Evolutionary conservation across 2,797 vertebrate genomes (phyloP).

Genomic region (Acipenser oxyrinchus): DNA sequence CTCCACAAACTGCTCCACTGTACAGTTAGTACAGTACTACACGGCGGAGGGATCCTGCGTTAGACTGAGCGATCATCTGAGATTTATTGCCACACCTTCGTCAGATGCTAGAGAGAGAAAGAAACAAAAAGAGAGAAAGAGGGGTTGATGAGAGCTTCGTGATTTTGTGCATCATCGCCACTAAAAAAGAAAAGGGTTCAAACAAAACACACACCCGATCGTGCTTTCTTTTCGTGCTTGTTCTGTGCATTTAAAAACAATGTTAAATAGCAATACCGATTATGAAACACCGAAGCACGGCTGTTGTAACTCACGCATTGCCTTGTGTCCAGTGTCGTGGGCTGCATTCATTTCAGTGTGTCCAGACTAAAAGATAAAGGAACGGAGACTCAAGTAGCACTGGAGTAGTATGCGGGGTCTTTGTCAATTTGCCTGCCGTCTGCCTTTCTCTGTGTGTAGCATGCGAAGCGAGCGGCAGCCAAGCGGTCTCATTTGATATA

Average conservation of each 20-base stretch:
- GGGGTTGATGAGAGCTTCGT: constrained; percentile 57
- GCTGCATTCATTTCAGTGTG: background rate
- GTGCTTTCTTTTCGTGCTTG: constrained; percentile 24
- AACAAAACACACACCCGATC: constrained; percentile 39
- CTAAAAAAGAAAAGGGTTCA: constrained; percentile 25
- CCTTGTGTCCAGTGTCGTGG: constrained; percentile 23
- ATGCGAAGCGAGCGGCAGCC: constrained; percentile 29
- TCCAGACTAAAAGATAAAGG: background rate
- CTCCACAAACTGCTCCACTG: too few relatives aligned
- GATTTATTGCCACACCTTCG: constrained; percentile 59
- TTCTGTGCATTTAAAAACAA: constrained; percentile 14
- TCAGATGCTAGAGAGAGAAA: constrained; percentile 32
- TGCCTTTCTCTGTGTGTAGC: constrained; percentile 32
- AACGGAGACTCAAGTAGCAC: background rate
- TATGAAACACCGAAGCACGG: constrained; percentile 49
- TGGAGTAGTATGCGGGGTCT: constrained; percentile 38
- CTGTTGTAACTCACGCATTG: constrained; percentile 53
- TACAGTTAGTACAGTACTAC: too few relatives aligned
- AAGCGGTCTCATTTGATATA: constrained; percentile 35
- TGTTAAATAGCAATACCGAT: constrained; percentile 19
- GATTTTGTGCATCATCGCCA: constrained; percentile 50
- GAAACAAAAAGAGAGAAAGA: constrained; percentile 54
- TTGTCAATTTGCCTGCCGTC: constrained; percentile 62
- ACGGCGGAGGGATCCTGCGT: too few relatives aligned
- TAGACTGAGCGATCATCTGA: too few relatives aligned